Conservation (phyloP, 2,113 vertebrate species). For the Oreotrochilus melanogaster region DNA sequence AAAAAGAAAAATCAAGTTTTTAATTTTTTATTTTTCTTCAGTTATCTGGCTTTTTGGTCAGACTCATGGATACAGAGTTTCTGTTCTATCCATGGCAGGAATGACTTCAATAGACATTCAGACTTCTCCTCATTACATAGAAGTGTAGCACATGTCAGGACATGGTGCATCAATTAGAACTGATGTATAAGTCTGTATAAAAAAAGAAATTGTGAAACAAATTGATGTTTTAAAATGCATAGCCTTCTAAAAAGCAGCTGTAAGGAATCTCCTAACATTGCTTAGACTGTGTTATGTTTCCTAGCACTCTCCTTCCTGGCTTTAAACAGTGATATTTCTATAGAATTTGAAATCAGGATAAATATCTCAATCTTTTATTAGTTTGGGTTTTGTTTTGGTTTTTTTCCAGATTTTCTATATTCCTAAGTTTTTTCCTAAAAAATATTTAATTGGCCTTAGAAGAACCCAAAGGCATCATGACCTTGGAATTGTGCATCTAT, state of each 20-base stretch:
- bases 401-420: background rate
- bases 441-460: background rate
- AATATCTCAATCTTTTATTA: background rate
- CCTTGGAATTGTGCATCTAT: background rate
- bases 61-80: background rate
- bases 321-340: background rate
- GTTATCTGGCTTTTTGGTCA: background rate
- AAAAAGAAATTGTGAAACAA: background rate
- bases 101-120: background rate
- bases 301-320: background rate
- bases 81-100: background rate
- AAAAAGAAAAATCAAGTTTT: accelerated
- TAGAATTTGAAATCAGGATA: background rate
- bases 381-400: too few species aligned
- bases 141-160: background rate
- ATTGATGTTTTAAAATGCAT: background rate
- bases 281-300: background rate
- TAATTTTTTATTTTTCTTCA: background rate
- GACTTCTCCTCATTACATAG: background rate
- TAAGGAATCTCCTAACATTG: background rate
- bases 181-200: background rate
- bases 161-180: background rate
- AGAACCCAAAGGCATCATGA: background rate
- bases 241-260: background rate
- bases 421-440: background rate